These are phyloP conservation scores for Chirona hameri DNA, from an alignment of 2,888 invertebrate species.

Conservation along the genomic window DNA sequence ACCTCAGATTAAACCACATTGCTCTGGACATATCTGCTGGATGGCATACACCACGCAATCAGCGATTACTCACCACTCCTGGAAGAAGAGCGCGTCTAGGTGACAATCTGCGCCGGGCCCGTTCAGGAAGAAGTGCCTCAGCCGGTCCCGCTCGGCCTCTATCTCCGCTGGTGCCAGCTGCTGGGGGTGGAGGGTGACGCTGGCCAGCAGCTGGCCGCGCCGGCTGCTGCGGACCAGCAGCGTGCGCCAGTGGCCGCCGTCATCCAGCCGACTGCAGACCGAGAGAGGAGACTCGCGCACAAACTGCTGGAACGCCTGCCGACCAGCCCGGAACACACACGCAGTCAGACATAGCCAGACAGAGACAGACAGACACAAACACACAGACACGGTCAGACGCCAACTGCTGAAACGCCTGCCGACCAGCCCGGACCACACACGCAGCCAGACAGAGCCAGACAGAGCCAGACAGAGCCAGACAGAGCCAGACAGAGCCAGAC, in stretches of 20 bases:
- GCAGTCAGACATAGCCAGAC: too few species aligned
- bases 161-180: conserved; percentile 42
- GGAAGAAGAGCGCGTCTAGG: conserved; percentile 43
- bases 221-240: conserved; percentile 52
- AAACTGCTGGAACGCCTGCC: conserved; percentile 47
- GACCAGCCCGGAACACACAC: background rate
- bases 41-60: too few species aligned
- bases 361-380: too few species aligned
- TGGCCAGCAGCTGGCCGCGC: conserved; percentile 48
- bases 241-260: conserved; percentile 54
- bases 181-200: conserved; percentile 50
- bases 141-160: conserved; percentile 41
- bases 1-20: too few species aligned
- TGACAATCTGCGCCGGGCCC: conserved; percentile 41
- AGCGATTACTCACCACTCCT: conserved; percentile 42
- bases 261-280: conserved; percentile 49
- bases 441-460: too few species aligned
- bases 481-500: too few species aligned
- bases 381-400: too few species aligned
- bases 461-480: too few species aligned
- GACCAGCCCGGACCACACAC: too few species aligned
- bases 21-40: too few species aligned
- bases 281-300: conserved; percentile 44
- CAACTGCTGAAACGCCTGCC: too few species aligned
- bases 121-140: conserved; percentile 42